Percentiles rank a stretch among this genome's conserved stretches.
These are phyloP conservation scores for Argentina silus DNA, from an alignment of 2,797 vertebrate genomes.

Conservation along the genomic window DNA sequence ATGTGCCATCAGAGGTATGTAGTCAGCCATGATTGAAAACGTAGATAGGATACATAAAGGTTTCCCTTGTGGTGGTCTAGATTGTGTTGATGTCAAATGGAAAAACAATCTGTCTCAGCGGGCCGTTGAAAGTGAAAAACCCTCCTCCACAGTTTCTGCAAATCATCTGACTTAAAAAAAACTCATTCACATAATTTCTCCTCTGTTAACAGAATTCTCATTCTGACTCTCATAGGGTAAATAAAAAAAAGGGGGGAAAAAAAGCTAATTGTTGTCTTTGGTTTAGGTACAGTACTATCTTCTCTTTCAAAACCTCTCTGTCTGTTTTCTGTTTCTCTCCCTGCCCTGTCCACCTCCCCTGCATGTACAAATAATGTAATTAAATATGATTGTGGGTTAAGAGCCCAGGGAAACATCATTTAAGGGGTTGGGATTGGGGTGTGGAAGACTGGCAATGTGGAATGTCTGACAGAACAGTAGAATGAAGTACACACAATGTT, in stretches of 20 bases:
- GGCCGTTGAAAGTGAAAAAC: not conserved
- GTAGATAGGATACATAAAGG: not conserved
- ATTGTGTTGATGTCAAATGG: not conserved
- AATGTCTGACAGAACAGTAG: not conserved
- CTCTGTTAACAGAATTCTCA: not conserved
- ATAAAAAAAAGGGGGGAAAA: too few relatives aligned
- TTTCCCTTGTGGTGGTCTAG: not conserved
- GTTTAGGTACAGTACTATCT: too few relatives aligned
- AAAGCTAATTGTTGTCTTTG: too few relatives aligned
- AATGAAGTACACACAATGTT: not conserved
- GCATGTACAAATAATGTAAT: not conserved
- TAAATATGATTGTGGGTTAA: slow-evolving; percentile 27
- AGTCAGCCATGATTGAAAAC: not conserved
- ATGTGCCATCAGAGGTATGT: slow-evolving; percentile 20
- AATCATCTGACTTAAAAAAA: not conserved
- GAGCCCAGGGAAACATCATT: slow-evolving; percentile 31
- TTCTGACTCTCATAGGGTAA: not conserved
- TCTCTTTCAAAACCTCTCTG: not conserved
- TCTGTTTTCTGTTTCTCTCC: slow-evolving; percentile 37
- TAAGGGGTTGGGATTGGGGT: slow-evolving; percentile 19
- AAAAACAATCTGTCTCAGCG: not conserved
- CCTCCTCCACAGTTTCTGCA: not conserved
- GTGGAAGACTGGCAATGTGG: slow-evolving; percentile 42
- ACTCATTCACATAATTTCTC: not conserved
- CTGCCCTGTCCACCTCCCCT: not conserved